Conservation (phyloP, 2,797 vertebrate species). For the Bucorvus abyssinicus region DNA sequence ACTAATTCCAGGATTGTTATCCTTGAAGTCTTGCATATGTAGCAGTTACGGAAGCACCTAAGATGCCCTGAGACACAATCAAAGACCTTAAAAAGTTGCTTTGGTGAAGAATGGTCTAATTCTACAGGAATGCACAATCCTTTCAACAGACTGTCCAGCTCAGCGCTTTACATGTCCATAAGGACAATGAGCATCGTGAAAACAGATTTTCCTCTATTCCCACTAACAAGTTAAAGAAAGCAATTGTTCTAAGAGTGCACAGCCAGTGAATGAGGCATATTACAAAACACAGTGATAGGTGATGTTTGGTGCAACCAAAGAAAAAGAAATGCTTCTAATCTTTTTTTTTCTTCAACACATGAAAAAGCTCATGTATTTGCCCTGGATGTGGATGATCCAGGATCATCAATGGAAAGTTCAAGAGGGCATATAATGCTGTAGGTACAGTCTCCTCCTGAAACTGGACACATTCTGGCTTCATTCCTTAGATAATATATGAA, state of each 20-base stretch:
- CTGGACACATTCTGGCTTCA: not conserved
- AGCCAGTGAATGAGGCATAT: not conserved
- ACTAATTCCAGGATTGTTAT: not conserved
- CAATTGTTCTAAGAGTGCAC: not conserved
- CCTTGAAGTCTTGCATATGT: not conserved
- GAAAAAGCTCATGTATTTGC: not conserved
- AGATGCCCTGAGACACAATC: not conserved
- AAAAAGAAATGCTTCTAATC: not conserved
- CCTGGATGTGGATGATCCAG: not conserved
- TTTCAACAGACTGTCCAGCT: not conserved
- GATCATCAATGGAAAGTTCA: not conserved
- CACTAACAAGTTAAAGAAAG: not conserved
- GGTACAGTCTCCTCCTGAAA: not conserved
- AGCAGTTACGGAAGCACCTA: not conserved
- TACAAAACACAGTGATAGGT: not conserved
- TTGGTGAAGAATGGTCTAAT: not conserved
- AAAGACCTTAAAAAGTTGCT: not conserved
- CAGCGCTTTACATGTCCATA: not conserved
- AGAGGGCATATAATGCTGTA: not conserved
- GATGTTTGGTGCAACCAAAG: not conserved
- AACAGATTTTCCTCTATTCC: not conserved
- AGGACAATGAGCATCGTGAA: not conserved
- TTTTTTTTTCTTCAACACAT: not conserved
- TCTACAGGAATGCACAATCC: not conserved
- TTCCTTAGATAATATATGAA: not conserved